Evolutionary conservation across 2,113 vertebrate species (phyloP).

Genomic region (Cochlearius cochlearius): DNA sequence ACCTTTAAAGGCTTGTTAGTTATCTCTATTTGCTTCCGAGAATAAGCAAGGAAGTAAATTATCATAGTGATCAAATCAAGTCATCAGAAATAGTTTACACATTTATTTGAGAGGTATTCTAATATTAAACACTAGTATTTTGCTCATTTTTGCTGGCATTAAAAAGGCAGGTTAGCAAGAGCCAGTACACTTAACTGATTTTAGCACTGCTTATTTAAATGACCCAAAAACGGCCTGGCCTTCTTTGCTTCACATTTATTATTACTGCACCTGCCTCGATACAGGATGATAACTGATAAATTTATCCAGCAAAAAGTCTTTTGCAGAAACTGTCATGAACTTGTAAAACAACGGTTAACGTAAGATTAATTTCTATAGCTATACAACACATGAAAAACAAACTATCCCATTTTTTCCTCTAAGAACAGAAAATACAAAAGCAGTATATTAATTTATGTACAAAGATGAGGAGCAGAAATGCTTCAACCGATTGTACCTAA

Average conservation of each 20-base stretch:
- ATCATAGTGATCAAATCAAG: background rate
- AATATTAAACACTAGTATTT: background rate
- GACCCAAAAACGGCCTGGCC: background rate
- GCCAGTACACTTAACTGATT: background rate
- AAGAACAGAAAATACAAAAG: background rate
- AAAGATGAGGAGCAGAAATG: background rate
- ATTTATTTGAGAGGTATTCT: background rate
- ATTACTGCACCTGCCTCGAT: background rate
- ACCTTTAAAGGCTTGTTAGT: background rate
- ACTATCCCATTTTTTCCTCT: background rate
- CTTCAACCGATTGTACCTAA: background rate
- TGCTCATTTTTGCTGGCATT: background rate
- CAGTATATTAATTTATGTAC: background rate
- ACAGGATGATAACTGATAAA: background rate
- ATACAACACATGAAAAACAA: background rate
- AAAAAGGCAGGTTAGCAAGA: background rate
- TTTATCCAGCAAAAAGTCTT: background rate
- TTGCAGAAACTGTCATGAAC: background rate
- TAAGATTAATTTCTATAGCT: background rate
- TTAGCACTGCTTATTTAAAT: background rate
- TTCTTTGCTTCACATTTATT: background rate
- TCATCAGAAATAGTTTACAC: background rate
- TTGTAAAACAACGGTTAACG: background rate
- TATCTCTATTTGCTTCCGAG: background rate
- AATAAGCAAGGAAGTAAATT: background rate